A percentile compares a stretch with the other conserved stretches of the same genome.
These are phyloP conservation scores for Schizaphis graminum DNA, from an alignment of 2,888 invertebrate genomes.

Conservation along the genomic window DNA sequence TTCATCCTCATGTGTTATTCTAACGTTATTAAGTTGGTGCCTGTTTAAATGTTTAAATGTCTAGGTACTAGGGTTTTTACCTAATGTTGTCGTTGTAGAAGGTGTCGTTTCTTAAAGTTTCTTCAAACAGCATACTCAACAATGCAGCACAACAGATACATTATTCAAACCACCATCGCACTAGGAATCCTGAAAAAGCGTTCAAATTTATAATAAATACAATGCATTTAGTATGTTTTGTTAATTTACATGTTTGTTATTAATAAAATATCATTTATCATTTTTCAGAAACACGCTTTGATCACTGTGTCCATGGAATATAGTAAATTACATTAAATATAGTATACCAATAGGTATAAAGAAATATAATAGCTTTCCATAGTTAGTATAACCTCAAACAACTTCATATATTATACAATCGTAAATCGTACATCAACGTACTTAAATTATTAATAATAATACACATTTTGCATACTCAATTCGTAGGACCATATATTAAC, in stretches of 20 bases:
- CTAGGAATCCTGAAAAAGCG: constrained; percentile 31
- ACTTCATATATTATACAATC: neutral
- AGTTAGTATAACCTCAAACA: neutral
- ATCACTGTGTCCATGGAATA: neutral
- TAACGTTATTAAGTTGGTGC: neutral
- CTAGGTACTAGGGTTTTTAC: constrained; percentile 5
- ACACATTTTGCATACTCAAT: neutral
- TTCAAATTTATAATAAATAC: neutral
- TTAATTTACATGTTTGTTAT: neutral
- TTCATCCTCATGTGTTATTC: neutral
- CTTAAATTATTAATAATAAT: too few species aligned
- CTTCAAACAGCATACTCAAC: constrained; percentile 59
- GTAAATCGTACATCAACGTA: neutral
- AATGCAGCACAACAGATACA: constrained; percentile 46
- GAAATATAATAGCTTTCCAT: neutral
- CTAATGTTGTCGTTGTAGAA: constrained; percentile 44
- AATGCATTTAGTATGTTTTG: neutral
- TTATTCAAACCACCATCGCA: constrained; percentile 60
- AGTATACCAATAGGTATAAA: neutral
- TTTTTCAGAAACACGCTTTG: neutral
- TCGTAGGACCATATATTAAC: neutral
- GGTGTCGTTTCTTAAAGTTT: constrained; percentile 30
- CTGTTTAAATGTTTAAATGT: neutral
- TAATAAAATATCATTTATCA: neutral
- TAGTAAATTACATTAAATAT: neutral